phyloP scores from a whole-genome alignment of 92 coral and sea anemone species.

The Meandrina meandrites region DNA sequence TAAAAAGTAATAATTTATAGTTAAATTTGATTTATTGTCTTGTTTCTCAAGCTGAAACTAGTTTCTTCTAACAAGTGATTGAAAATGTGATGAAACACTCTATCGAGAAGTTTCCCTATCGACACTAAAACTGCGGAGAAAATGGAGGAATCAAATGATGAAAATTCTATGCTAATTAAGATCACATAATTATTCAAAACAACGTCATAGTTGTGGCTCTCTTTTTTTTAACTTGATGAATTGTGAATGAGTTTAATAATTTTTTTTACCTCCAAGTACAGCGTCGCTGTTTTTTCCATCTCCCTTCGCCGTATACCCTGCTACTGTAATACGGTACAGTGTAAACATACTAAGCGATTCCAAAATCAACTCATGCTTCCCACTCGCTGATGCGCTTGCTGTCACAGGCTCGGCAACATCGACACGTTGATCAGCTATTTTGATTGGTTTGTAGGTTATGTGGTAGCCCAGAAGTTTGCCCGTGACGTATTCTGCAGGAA shows the following conservation, averaged over 20 bases:
- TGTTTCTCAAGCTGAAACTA: not conserved
- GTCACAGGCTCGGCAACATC: not conserved
- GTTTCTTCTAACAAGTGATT: too few relatives aligned
- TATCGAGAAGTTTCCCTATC: too few relatives aligned
- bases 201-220: too few relatives aligned
- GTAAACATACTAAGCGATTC: not conserved
- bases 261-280: conserved; percentile 8
- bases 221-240: too few relatives aligned
- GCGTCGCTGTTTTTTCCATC: not conserved
- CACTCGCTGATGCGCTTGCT: conserved; percentile 6
- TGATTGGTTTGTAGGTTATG: conserved; percentile 24
- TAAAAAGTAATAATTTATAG: not conserved
- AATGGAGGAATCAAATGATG: too few relatives aligned
- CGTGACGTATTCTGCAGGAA: conserved; percentile 46
- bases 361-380: not conserved
- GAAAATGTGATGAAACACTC: too few relatives aligned
- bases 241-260: too few relatives aligned
- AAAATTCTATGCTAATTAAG: too few relatives aligned
- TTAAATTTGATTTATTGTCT: not conserved
- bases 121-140: too few relatives aligned
- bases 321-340: conserved; percentile 11
- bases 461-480: conserved; percentile 53
- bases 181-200: too few relatives aligned
- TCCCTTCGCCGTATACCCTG: not conserved
- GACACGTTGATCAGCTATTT: not conserved